phyloP scores from a whole-genome alignment of 2,113 vertebrate species.

The Sisor rabdophorus region DNA sequence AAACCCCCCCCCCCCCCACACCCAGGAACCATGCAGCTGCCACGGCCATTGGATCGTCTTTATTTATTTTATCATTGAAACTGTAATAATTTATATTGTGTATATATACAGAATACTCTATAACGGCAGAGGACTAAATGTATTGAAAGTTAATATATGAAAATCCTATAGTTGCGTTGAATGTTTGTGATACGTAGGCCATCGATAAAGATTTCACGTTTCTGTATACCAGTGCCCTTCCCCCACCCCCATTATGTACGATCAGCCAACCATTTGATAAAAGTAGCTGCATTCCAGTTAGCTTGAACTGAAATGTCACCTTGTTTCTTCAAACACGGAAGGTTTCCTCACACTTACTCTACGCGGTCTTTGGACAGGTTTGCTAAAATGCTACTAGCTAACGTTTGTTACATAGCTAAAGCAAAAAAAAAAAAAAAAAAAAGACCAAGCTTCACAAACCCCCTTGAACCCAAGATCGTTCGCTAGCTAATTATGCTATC shows the following conservation, averaged over 20 bases:
- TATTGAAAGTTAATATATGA: constrained; percentile 68
- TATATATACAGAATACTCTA: constrained; percentile 73
- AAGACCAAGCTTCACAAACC: neutral
- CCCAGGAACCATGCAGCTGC: no score
- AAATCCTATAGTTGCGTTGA: constrained; percentile 65
- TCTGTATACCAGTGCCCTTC: constrained; percentile 54
- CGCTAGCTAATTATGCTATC: neutral
- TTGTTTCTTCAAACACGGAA: constrained; percentile 5
- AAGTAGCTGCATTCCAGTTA: neutral
- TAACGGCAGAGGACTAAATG: constrained; percentile 60
- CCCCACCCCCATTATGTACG: constrained; percentile 11
- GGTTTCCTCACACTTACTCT: neutral
- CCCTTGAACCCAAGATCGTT: neutral
- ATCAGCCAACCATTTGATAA: neutral
- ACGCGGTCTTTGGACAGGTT: neutral
- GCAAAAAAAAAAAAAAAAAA: neutral
- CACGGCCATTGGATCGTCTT: constrained; percentile 67
- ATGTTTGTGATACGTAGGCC: constrained; percentile 60
- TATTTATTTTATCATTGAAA: constrained; percentile 72
- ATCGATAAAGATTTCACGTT: constrained; percentile 53
- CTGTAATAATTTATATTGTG: constrained; percentile 77
- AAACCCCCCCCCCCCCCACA: no score
- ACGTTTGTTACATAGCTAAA: neutral
- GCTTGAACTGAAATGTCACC: neutral
- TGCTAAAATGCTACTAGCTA: constrained; percentile 5